Base-by-base conservation (phyloP, 2,888 invertebrate species). In the Caenorhabditis sp. region DNA sequence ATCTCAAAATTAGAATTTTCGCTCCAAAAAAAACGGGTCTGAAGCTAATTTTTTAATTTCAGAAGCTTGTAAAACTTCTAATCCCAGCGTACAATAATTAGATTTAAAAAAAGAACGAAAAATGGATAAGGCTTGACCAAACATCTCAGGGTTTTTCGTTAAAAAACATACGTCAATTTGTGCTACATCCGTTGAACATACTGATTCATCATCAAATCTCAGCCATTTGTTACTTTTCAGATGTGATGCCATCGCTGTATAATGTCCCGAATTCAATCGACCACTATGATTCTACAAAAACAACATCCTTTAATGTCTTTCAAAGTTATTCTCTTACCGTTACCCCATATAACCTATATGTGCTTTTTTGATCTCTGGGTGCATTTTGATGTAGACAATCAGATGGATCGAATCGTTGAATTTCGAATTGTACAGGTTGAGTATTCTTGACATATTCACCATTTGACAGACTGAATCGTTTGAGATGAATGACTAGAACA, bases 361-460 rank as follows among this genome's bases (percentile, higher is more conserved):
- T 23, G 0, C 70, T 25, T 20, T 75, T 71, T 2, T 70, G 64
- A 14, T 54, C 49, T 12, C 27, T 25, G 3, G 60, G 54, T 10
- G 70, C 63, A 10, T 76, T 60, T 21, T 65, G 53, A 58, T 86
- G 86, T 4, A 86, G 57, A 61, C 75, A 83, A 4, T 68, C 67
- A 1, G 62, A 23, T 60, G 82, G 58, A 54, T 80, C 77, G 38
- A 85, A 67, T 10, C 62, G 56, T 14, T 76, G 58, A 8, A 76
- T 63, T n/a, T 81, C 78, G 63, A 86, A 85, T 14, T 72, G 60
- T 5, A 85, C 83, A 21, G 73, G 67, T n/a, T 78, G 66, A 17
- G 79, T 67, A 63, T 87, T 87, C 71, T 87, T 87, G 26, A 80
- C 81, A 56, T 77, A 87, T 12, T 76, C 76, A 14, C 77, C 82